phyloP scores from a whole-genome alignment of 2,797 vertebrate species.

The Phataginus tetradactyla region DNA sequence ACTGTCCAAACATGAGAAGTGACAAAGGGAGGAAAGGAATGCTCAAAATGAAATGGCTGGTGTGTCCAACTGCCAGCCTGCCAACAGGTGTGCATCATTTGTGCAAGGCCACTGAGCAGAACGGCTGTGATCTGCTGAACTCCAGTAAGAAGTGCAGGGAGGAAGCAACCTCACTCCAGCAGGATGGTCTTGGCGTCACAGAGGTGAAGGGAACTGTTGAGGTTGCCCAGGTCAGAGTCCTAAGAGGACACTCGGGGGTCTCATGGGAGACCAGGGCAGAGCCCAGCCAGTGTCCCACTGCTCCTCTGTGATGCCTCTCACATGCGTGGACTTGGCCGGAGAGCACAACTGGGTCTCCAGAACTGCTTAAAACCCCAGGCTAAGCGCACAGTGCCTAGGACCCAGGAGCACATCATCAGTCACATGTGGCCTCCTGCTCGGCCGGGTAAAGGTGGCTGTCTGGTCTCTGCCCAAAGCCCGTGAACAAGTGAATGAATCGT shows the following conservation, averaged over 20 bases:
- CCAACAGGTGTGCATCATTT: not conserved
- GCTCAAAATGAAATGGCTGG: not conserved
- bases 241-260: not conserved
- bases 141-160: not conserved
- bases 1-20: not conserved
- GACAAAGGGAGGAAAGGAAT: not conserved
- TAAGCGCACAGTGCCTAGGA: not conserved
- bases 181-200: not conserved
- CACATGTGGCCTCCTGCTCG: accelerated
- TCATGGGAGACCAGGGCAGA: not conserved
- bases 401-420: not conserved
- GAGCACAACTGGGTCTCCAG: not conserved
- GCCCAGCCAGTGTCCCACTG: not conserved
- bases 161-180: not conserved
- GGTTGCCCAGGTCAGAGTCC: not conserved
- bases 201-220: not conserved
- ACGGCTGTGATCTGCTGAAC: not conserved
- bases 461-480: not conserved
- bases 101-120: not conserved
- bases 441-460: not conserved
- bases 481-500: not conserved
- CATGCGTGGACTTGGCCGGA: not conserved
- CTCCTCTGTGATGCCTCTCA: not conserved
- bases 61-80: not conserved
- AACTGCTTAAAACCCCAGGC: not conserved